A percentile compares a stretch with the other conserved stretches of the same genome.
Evolutionary conservation across 2,113 vertebrate species (phyloP).

Genomic region (Cavia aperea): DNA sequence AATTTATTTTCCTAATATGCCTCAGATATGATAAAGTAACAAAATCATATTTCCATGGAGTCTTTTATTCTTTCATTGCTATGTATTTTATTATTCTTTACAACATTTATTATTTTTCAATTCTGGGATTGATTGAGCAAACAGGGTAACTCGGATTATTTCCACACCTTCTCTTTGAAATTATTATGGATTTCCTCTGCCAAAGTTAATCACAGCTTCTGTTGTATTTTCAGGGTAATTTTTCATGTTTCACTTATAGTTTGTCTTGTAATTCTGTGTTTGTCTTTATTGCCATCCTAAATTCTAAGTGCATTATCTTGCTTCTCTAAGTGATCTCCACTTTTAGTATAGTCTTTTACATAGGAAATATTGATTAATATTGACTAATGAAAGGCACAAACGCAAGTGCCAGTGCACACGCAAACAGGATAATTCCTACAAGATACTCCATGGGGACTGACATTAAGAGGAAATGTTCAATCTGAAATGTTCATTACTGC

Average conservation of each 20-base stretch:
- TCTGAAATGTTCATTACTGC: constrained; percentile 17
- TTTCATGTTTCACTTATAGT: not conserved
- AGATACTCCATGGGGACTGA: constrained; percentile 1
- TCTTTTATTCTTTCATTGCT: not conserved
- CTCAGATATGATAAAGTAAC: constrained; percentile 2
- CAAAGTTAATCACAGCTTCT: not conserved
- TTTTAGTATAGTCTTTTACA: not conserved
- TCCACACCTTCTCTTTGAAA: not conserved
- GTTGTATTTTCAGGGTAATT: not conserved
- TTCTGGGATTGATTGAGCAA: not conserved
- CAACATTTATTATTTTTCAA: not conserved
- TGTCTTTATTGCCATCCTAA: not conserved
- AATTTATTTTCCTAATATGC: not conserved
- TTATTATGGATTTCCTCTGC: not conserved
- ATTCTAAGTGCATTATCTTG: not conserved
- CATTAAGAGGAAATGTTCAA: constrained; percentile 22
- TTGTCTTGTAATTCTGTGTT: not conserved
- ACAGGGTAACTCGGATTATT: not conserved
- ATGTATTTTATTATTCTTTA: not conserved
- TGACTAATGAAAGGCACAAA: not conserved
- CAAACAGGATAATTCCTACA: constrained; percentile 9
- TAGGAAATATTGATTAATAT: not conserved
- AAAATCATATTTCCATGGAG: not conserved
- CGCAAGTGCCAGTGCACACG: not conserved
- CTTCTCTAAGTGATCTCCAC: not conserved